These are phyloP conservation scores for Luscinia megarhynchos DNA, from an alignment of 2,797 vertebrate genomes.

Conservation along the genomic window DNA sequence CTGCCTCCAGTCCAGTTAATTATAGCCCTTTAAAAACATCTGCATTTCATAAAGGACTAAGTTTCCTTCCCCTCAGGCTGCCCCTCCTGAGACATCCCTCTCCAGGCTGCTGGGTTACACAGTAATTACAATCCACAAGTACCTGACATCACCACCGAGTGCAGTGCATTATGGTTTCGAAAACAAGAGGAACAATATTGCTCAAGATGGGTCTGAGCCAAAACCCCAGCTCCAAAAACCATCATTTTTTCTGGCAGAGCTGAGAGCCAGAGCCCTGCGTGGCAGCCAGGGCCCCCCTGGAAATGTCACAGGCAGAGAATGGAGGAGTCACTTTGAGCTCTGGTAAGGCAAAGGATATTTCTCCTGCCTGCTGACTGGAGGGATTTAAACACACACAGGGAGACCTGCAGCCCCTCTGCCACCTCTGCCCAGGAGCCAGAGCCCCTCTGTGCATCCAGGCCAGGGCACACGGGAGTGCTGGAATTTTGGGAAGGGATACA, in stretches of 20 bases:
- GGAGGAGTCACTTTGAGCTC: not conserved
- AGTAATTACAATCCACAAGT: constrained; percentile 30
- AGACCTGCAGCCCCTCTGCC: not conserved
- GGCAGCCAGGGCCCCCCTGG: not conserved
- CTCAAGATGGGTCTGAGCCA: constrained; percentile 22
- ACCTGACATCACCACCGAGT: constrained; percentile 15
- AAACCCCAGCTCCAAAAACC: constrained; percentile 33
- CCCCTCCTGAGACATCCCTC: constrained; percentile 59
- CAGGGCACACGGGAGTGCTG: rapidly evolving
- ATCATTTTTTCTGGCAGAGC: not conserved
- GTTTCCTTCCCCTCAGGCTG: constrained; percentile 42
- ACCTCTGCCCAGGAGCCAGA: not conserved
- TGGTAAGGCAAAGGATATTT: not conserved
- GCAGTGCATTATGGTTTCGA: constrained; percentile 39
- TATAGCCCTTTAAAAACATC: constrained; percentile 70
- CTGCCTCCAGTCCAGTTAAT: constrained; percentile 64
- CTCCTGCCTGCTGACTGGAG: not conserved
- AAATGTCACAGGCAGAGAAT: not conserved
- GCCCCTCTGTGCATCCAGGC: not conserved
- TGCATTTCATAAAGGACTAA: constrained; percentile 71
- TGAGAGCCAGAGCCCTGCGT: not conserved
- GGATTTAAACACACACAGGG: not conserved
- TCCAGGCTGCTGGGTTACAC: constrained; percentile 59
- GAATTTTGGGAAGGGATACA: not conserved
- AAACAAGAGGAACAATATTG: constrained; percentile 46